Conservation (phyloP, 2,888 invertebrate genomes). For the Agonopterix heracliana region DNA sequence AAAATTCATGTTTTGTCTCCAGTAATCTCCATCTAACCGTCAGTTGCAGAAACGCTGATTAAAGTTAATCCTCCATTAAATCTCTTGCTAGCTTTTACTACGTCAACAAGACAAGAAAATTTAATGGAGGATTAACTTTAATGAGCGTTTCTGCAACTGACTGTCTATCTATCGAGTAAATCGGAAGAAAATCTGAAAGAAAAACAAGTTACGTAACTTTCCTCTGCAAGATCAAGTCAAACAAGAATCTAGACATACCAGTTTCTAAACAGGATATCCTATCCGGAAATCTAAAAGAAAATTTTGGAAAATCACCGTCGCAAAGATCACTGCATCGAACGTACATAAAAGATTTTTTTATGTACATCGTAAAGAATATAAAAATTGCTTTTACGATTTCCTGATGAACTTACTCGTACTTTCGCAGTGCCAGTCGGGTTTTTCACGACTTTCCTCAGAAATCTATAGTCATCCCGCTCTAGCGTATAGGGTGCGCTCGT, state of each 20-base stretch:
- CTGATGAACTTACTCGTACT: conserved; percentile 51
- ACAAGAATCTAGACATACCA: background rate
- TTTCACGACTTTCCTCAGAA: conserved; percentile 64
- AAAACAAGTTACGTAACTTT: background rate
- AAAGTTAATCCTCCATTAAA: too few species aligned
- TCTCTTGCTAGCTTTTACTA: too few species aligned
- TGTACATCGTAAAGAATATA: conserved; percentile 27
- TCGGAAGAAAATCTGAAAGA: too few species aligned
- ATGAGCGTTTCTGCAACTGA: too few species aligned
- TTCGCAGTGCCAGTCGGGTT: conserved; percentile 41
- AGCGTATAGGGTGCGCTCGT: conserved; percentile 30
- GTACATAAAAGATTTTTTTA: too few species aligned
- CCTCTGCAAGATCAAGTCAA: background rate
- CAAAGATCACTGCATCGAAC: too few species aligned
- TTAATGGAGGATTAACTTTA: too few species aligned
- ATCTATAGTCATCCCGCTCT: conserved; percentile 47
- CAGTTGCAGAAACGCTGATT: too few species aligned
- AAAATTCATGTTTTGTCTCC: too few species aligned
- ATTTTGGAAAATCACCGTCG: background rate
- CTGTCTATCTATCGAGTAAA: too few species aligned
- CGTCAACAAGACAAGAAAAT: too few species aligned
- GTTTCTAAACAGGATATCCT: background rate
- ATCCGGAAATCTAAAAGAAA: background rate
- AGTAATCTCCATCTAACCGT: too few species aligned
- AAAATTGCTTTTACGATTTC: conserved; percentile 60